Base-by-base conservation (phyloP, 1,140 invertebrate species). In the Brachionus paranguensis region DNA sequence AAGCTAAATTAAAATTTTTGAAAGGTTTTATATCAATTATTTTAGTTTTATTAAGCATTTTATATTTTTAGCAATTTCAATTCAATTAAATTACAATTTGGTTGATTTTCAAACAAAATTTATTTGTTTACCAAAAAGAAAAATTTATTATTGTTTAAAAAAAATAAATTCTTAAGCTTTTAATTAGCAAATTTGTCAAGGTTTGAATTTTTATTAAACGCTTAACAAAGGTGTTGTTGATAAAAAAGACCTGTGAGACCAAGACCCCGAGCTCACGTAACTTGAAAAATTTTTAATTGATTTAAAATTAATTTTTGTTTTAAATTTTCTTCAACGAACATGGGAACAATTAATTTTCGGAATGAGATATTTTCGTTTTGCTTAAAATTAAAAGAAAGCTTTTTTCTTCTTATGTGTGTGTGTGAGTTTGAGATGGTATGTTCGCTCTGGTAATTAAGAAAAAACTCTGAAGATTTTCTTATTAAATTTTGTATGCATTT, bases 301-400 rank as follows among this genome's bases (percentile, higher is more conserved):
- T 72, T 72, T 72, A 43, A 43, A 72, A 72, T 72, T 72, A 72
- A 72, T 72, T 72, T 72, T 72, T 17, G 29, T 72, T 72, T 72
- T 72, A 72, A 33, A 68, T 33, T 33, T 68, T 33, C n/a, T 68
- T 20, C 53, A 10, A 60, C 53, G n/a, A 72, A 72, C 33, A 72
- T 41, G 17, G 17, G 12, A 72, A 47, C 41, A 72, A 72, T 72
- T 72, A 72, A 72, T 41, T 72, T 72, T 20, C 27, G 29, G 33
- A 68, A 33, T n/a, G 11, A 47, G 45, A 68, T 72, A 17, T 72
- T 37, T 72, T 72, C 41, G 20, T 72, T 72, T 45, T 60, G 53
- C 53, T 20, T 60, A 8, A 17, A 14, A 68, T 7, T 14, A 37
- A 68, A 68, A 43, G 41, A 20, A 43, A 72, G 17, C n/a, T 70